Percentiles rank a stretch among this genome's conserved stretches.
Conservation (phyloP, 2,888 invertebrate genomes). For the Caenorhabditis wallacei region DNA sequence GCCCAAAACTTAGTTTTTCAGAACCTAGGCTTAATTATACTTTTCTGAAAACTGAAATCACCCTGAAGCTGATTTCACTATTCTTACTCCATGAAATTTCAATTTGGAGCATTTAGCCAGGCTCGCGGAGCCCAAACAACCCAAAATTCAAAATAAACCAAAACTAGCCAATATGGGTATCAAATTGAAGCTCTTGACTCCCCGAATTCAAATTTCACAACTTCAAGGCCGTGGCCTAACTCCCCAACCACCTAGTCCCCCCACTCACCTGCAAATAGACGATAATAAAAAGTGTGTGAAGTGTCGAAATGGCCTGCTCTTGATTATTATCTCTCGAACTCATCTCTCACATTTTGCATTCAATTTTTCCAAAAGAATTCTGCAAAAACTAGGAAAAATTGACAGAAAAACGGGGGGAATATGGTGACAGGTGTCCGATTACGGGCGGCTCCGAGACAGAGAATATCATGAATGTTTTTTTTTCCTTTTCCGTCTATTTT, state of each 20-base stretch:
- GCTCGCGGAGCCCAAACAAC: too few species aligned
- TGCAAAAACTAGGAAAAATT: not conserved
- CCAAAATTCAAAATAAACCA: too few species aligned
- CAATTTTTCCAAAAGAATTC: not conserved
- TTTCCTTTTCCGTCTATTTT: conserved; percentile 31
- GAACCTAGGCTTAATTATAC: not conserved
- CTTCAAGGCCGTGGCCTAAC: too few species aligned
- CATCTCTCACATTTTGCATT: conserved; percentile 59
- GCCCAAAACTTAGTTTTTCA: not conserved
- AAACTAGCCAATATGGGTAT: too few species aligned
- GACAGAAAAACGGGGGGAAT: not conserved
- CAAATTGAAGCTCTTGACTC: too few species aligned
- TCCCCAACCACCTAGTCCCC: not conserved
- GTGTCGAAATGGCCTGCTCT: conserved; percentile 68
- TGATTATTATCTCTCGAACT: conserved; percentile 50
- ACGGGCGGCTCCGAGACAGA: not conserved
- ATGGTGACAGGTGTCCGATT: conserved; percentile 40
- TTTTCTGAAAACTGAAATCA: not conserved
- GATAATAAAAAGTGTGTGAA: conserved; percentile 73
- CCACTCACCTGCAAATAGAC: conserved; percentile 73
- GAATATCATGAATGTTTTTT: conserved; percentile 20
- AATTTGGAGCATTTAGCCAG: too few species aligned
- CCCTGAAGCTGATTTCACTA: not conserved
- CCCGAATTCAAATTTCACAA: too few species aligned
- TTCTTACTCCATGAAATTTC: too few species aligned